A percentile compares a stretch with the other conserved stretches of the same genome.
Conservation (phyloP, 2,797 vertebrate species). For the Notolepis coatsorum region DNA sequence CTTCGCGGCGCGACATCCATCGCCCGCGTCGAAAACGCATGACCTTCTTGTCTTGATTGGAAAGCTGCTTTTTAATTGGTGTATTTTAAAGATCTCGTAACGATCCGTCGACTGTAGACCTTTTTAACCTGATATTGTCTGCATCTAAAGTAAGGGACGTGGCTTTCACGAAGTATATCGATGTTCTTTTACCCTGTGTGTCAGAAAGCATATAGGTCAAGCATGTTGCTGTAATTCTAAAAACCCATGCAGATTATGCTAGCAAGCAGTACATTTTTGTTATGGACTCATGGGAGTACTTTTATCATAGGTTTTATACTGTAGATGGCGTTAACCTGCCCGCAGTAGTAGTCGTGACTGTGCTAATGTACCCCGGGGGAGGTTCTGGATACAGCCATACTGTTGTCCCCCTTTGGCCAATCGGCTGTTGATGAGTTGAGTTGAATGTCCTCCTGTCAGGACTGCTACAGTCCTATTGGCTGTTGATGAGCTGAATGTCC, state of each 20-base stretch:
- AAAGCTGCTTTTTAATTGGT: background rate
- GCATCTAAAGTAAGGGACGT: slow-evolving; percentile 14
- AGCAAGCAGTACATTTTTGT: slow-evolving; percentile 27
- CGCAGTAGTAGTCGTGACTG: background rate
- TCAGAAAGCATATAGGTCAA: slow-evolving; percentile 10
- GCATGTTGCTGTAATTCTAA: slow-evolving; percentile 14
- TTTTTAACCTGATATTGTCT: slow-evolving; percentile 14
- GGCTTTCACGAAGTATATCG: slow-evolving; percentile 31
- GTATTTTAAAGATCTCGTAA: slow-evolving; percentile 17
- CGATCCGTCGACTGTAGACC: slow-evolving; percentile 20
- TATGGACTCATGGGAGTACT: background rate
- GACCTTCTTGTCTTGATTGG: background rate
- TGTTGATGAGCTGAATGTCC: no score
- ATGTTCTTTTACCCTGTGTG: slow-evolving; percentile 17
- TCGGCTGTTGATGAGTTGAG: slow-evolving; percentile 50
- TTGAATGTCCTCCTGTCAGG: slow-evolving; percentile 61
- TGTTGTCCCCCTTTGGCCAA: slow-evolving; percentile 40
- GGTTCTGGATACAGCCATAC: slow-evolving; percentile 64
- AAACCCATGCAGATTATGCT: slow-evolving; percentile 16
- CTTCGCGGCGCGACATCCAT: background rate
- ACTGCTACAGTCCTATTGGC: no score
- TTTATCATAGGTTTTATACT: background rate
- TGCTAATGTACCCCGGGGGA: slow-evolving; percentile 19
- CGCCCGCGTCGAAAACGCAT: slow-evolving; percentile 1
- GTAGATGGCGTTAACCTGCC: background rate